These are phyloP conservation scores for Pachyseris speciosa DNA, from an alignment of 64 coral and sea anemone genomes.

Conservation along the genomic window DNA sequence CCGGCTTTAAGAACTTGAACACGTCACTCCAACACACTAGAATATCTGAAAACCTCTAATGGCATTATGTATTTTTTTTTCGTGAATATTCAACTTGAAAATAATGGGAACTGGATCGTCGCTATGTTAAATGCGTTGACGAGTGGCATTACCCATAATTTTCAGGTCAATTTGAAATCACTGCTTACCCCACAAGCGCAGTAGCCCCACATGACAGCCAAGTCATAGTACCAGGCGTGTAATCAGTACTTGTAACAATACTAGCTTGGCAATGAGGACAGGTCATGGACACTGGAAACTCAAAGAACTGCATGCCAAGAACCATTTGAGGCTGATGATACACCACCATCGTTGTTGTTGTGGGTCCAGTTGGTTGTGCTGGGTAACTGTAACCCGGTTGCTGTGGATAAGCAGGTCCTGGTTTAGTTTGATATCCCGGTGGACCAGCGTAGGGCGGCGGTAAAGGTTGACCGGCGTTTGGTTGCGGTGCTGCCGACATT, in stretches of 20 bases:
- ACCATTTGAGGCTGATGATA: not conserved
- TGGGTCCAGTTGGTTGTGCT: constrained; percentile 6
- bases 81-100: no score
- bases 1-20: no score
- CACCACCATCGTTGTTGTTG: constrained; percentile 22
- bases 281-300: constrained; percentile 30
- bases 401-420: constrained; percentile 15
- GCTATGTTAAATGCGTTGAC: no score
- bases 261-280: constrained; percentile 78
- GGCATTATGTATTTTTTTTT: no score
- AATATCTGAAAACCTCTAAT: no score
- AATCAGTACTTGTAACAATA: constrained; percentile 74
- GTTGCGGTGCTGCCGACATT: not conserved
- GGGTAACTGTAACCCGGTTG: constrained; percentile 55
- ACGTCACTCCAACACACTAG: no score
- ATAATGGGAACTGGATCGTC: no score
- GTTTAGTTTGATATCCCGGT: not conserved
- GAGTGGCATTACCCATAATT: no score
- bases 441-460: constrained; percentile 72
- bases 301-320: not conserved
- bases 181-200: constrained; percentile 79
- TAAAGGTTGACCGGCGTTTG: not conserved
- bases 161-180: no score
- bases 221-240: constrained; percentile 61
- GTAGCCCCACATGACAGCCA: constrained; percentile 83